Percentiles rank a stretch among this genome's conserved stretches.
phyloP scores from a whole-genome alignment of 2,113 vertebrate species.

The Bos indicus region DNA sequence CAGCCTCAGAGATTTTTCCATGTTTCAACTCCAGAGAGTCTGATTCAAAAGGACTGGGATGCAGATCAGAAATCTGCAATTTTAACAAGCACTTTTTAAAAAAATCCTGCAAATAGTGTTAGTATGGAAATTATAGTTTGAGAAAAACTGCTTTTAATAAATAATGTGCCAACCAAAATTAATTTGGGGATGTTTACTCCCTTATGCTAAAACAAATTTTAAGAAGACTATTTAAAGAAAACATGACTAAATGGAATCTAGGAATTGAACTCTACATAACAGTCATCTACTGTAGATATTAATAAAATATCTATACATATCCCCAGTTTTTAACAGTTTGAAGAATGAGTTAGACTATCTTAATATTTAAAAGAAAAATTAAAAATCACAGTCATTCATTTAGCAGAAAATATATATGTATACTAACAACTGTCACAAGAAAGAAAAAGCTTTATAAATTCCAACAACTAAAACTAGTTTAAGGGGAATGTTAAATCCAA shows the following conservation, averaged over 20 bases:
- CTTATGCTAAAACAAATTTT: conserved; percentile 22
- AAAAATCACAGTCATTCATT: neutral
- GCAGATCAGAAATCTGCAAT: conserved; percentile 38
- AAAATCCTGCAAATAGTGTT: conserved; percentile 3
- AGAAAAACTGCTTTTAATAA: conserved; percentile 45
- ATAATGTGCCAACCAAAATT: conserved; percentile 41
- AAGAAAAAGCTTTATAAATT: neutral
- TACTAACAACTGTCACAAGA: neutral
- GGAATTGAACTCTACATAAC: neutral
- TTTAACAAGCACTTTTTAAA: conserved; percentile 2
- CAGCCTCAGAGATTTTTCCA: conserved; percentile 50
- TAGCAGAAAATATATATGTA: neutral
- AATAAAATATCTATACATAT: neutral
- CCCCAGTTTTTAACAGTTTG: neutral
- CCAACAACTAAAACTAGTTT: neutral
- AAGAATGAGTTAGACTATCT: neutral
- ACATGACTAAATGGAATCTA: conserved; percentile 37
- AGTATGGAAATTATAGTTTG: conserved; percentile 40
- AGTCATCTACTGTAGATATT: conserved; percentile 2
- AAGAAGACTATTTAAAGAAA: conserved; percentile 42
- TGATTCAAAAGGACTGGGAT: conserved; percentile 39
- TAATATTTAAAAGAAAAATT: neutral
- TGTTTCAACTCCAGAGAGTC: conserved; percentile 46
- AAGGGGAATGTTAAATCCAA: neutral
- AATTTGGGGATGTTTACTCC: conserved; percentile 11